Evolutionary conservation across 2,888 invertebrate species (phyloP), one percentile per base, ranked within the genome.

Genomic region (Osmoderma eremita): DNA sequence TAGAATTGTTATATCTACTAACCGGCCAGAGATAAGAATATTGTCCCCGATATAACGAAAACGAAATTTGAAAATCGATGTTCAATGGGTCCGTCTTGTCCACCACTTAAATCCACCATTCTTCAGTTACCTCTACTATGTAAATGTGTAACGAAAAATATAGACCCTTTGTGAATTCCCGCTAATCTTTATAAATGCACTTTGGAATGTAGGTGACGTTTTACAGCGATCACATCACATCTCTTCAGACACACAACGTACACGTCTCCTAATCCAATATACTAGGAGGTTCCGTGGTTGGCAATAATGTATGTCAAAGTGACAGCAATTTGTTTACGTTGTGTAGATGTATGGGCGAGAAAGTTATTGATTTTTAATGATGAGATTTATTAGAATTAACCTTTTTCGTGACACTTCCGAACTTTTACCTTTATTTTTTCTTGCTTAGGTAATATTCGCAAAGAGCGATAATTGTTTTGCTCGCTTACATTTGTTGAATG

Each of bases 51-150:
- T 76, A 95, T 79, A 75, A 95, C 91, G 81, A 95, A 95, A 73
- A 95, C 92, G 48, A 89, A 85, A 83, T 95, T 94, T 71, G 93
- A 93, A 83, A 95, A 94, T 73, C 92, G 92, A 82, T 94, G 93
- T 80, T 94, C 93, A 77, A 92, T 87, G 0, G 92, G 92, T 5
- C 91, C 91, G 75, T 92, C 92, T 68, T 90, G 87, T 53, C 90
- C 90, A 18, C 91, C 91, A 69, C 92, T 89, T 77, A 94, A 85
- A 83, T 95, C 94, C 71, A 94, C 94, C 95, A 95, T 95, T 80
- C 81, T 86, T 69, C 61, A 61, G 58, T 45, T 61, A 61, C 58
- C 30, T 42, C 24, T 42, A 58, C 24, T 61, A 58, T 24, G 15
- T 24, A 53, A 56, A 56, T 42, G 41, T 30, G 22, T 58, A 61